A percentile compares a stretch with the other conserved stretches of the same genome.
Conservation (phyloP, 2,797 vertebrate genomes). For the Pristis pectinata region DNA sequence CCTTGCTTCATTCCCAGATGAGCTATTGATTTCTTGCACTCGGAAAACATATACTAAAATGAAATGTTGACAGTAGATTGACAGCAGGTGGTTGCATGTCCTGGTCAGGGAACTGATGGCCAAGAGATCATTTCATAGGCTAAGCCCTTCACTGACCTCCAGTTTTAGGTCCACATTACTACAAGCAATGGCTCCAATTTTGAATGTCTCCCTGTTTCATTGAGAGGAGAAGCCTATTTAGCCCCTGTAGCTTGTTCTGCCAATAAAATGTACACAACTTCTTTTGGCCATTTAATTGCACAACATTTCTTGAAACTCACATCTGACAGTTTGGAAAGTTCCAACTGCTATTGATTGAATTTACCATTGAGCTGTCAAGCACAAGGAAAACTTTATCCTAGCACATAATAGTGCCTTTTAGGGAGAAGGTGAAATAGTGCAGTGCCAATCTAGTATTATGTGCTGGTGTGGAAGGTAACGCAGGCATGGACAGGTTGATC, state of each 20-base stretch:
- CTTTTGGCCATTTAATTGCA: background rate
- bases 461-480: background rate
- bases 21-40: background rate
- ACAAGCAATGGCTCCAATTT: background rate
- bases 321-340: background rate
- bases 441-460: background rate
- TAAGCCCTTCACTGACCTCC: background rate
- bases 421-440: background rate
- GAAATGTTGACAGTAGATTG: background rate
- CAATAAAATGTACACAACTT: background rate
- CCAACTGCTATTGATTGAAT: background rate
- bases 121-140: background rate
- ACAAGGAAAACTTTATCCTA: background rate
- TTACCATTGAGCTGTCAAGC: background rate
- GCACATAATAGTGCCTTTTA: background rate
- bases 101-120: background rate
- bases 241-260: background rate
- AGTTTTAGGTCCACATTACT: background rate
- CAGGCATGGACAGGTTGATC: background rate
- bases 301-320: background rate
- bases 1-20: background rate
- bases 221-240: background rate
- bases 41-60: background rate
- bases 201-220: background rate
- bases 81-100: background rate